Evolutionary conservation across 2,113 vertebrate genomes (phyloP), one percentile per base, ranked within the genome.

Genomic region (Melozone crissalis): DNA sequence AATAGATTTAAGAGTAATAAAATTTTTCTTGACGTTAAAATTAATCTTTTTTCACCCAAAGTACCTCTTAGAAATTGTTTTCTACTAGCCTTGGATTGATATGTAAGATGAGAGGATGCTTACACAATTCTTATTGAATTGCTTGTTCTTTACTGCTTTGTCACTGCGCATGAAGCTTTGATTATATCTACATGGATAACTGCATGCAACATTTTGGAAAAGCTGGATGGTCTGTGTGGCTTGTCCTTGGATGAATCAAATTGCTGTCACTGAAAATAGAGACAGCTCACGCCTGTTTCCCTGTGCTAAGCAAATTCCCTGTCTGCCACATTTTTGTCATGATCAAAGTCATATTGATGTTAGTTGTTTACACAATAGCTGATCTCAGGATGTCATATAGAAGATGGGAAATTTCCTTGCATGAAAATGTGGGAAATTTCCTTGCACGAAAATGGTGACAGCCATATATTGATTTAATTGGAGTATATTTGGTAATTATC

Each of bases 371-470:
- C 79, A 74, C 55, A 67, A 65, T 84, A 57, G 72, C 86, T 97
- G 76, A 78, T 86, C 68, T 92, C 73, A 93, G 92, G 86, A 89
- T 87, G 92, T 59, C 86, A 78, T 52, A 13, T 47, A 83, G 66
- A 91, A 94, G 67, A 51, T 93, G 84, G 74, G 74, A 96, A 95
- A 51, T 85, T 89, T 94, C 67, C 74, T 92, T 73, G 77, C 71
- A 80, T 51, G 44, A n/a, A 77, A 77, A 59, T 17, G 12, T 93
- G 84, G 74, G 74, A 96, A 95, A 51, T 85, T 89, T 94, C 67
- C 74, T 92, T 73, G 77, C 71, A 80, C 55, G 44, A n/a, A 77
- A 77, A 59, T 17, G 12, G 30, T 89, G 83, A 89, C 79, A 92
- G 76, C 51, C 26, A 58, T 59, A 14, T 71, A 92, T 89, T 90